Evolutionary conservation across 2,797 vertebrate species (phyloP), one percentile per base, ranked within the genome.

Genomic region (Anguilla pacifica): DNA sequence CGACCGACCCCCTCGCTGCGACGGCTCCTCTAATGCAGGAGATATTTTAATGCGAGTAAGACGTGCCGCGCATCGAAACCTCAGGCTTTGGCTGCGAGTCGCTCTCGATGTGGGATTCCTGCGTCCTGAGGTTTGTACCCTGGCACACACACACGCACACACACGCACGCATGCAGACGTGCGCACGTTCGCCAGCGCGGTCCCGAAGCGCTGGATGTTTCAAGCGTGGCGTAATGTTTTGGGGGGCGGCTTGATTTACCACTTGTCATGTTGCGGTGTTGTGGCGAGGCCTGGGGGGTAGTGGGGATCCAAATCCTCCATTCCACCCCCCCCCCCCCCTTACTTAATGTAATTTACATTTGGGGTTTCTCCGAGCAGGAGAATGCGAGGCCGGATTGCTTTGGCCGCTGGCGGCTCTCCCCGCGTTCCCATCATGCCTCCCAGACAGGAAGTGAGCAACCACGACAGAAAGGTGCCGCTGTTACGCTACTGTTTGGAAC

Each of bases 341-440:
- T 43, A 17, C 35, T 81, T 49, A 43, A 61, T 85, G 84, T 43
- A 46, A 86, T 86, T 79, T 86, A 59, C 81, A 25, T 86, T 57
- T 35, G 53, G 86, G 86, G 11, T 43, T 79, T 79, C 86, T 51
- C 31, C 13, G n/a, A 43, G 74, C 74, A 10, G 15, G 74, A 1
- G 74, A 79, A 19, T 15, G 15, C 6, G 13, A 4, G 74, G 25
- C 83, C 6, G 35, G 5, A 15, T 43, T 10, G 31, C 31, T 74
- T 39, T 2, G 72, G 31, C 72, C 72, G 3, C 35, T 74, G 72
- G 72, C 2, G 46, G 28, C 72, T 85, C 28, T 17, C 28, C 83
- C 55, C 61, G 17, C 43, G 39, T 86, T 88, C 84, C 74, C 84
- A 67, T 83, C 87, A 83, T 88, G 87, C 85, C 49, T 83, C 2